Base-by-base conservation (phyloP, 2,888 invertebrate genomes). In the Ormyrus thymus region DNA sequence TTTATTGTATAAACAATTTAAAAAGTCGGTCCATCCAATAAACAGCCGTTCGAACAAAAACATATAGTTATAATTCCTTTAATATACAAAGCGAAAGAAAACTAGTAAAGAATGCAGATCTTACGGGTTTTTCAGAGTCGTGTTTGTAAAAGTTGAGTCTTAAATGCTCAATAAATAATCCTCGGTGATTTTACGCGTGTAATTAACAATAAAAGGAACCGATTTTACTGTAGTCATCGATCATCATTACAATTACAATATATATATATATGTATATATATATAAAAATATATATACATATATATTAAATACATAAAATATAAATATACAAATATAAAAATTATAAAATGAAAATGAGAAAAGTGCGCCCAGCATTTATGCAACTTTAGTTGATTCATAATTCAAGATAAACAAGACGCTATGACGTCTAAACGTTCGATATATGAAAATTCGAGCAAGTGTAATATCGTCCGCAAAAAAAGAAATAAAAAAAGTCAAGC, bases 11-110 rank as follows among this genome's bases (percentile, higher is more conserved):
- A 29, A 29, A 29, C 29, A 29, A 29, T 29, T 29, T 4, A 29
- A 29, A 29, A 69, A 76, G 65, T 70, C 65, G 70, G 71, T 71
- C 76, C 76, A 70, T 76, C 76, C 76, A 71, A 46, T 76, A 11
- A 51, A 51, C 70, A 76, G 76, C 76, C 71, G 76, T 76, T 76
- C 70, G 71, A 71, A 51, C 1, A 58, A 6, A 70, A 46, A 55
- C 11, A 55, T 48, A 50, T 58, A 71, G 29, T 11, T 64, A 53
- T 64, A 65, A 62, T 65, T 46, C 61, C 45, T 56, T 73, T 43
- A 70, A 64, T 70, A 64, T 70, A 65, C 50, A 10, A 46, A 13
- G 46, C 11, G 29, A 29, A 29, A 29, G 29, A 29, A 29, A 29
- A 29, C 29, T 29, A 66, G 8, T 43, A 61, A 66, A 69, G 15